phyloP scores from a whole-genome alignment of 2,888 invertebrate genomes.

The Phrixothrix hirtus region DNA sequence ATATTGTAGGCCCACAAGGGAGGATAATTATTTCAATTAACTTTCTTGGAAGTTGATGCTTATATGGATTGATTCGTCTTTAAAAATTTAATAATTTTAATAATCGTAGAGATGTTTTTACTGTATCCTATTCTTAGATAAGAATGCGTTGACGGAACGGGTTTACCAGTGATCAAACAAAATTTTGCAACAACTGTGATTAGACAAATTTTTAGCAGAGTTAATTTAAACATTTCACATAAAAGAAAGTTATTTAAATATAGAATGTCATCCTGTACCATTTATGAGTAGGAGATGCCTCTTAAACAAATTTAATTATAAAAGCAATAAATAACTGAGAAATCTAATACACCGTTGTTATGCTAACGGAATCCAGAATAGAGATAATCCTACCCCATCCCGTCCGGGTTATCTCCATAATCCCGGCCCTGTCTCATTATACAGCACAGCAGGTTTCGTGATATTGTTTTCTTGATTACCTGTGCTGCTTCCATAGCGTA shows the following conservation, averaged over 20 bases:
- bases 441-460: slow-evolving; percentile 53
- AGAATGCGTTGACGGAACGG: not conserved
- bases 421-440: slow-evolving; percentile 53
- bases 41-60: too few relatives aligned
- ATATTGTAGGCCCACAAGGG: too few relatives aligned
- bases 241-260: not conserved
- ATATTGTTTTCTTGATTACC: slow-evolving; percentile 60
- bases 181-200: not conserved
- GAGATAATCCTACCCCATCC: slow-evolving; percentile 47
- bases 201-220: not conserved
- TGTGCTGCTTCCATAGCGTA: slow-evolving; percentile 34
- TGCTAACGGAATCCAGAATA: slow-evolving; percentile 42
- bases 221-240: not conserved
- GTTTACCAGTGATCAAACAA: slow-evolving; percentile 9
- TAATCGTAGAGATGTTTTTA: too few relatives aligned
- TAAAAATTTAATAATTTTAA: too few relatives aligned
- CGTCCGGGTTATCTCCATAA: slow-evolving; percentile 44
- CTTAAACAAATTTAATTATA: slow-evolving; percentile 39
- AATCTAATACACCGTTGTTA: slow-evolving; percentile 36
- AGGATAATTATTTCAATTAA: too few relatives aligned
- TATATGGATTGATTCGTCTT: too few relatives aligned
- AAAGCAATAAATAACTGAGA: slow-evolving; percentile 40
- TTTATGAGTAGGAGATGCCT: slow-evolving; percentile 3
- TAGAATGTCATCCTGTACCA: not conserved
- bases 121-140: too few relatives aligned